Conservation (phyloP, 2,113 vertebrate species). For the Theristicus caerulescens region DNA sequence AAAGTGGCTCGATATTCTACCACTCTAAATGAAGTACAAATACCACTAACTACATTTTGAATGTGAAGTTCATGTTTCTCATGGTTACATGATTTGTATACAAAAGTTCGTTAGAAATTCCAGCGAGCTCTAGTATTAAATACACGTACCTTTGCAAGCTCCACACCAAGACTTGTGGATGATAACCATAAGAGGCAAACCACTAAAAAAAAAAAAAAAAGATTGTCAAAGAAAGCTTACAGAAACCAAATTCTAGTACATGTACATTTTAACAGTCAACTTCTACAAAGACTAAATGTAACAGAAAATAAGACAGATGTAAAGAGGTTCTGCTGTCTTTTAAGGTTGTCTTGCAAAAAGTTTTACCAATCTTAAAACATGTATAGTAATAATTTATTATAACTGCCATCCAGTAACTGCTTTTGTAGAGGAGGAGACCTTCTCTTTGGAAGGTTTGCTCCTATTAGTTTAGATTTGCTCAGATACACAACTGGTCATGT, state of each 20-base stretch:
- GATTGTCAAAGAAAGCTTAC: background rate
- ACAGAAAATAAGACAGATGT: background rate
- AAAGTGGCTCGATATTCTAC: background rate
- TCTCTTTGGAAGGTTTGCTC: background rate
- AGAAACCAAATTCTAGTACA: background rate
- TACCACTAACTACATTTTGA: background rate
- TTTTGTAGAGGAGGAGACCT: background rate
- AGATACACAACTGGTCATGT: background rate
- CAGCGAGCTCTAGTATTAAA: background rate
- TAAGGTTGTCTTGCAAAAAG: background rate
- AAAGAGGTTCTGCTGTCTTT: background rate
- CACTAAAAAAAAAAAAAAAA: constrained; percentile 74
- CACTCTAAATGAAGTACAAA: background rate
- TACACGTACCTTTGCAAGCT: constrained; percentile 91
- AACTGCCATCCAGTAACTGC: background rate
- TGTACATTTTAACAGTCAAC: background rate
- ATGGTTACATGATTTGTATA: background rate
- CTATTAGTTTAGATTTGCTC: background rate
- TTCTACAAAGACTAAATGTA: background rate
- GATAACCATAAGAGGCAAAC: constrained; percentile 93
- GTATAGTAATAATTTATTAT: background rate
- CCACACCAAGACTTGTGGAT: constrained; percentile 99
- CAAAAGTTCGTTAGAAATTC: background rate
- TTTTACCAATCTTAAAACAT: background rate
- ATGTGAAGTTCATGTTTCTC: background rate